Evolutionary conservation across 2,888 invertebrate genomes (phyloP), one percentile per base, ranked within the genome.

Genomic region (Pardosa pseudoannulata): DNA sequence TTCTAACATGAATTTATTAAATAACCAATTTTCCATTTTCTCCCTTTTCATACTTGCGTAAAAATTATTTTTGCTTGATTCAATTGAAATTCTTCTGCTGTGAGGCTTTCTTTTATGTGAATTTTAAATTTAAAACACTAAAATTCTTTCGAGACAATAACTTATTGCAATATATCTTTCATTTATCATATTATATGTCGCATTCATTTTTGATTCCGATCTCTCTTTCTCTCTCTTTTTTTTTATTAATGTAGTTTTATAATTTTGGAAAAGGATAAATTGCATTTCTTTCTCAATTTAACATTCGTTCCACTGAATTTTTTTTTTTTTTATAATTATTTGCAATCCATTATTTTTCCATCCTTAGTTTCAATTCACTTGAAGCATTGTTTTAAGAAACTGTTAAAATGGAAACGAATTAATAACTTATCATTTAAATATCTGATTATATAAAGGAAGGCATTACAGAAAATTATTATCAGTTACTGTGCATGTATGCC

Each of bases 1-100:
- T 56, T 56, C 56, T 56, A 23, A 56, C 23, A 56, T 36, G 36
- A 36, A 36, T 23, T 56, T 56, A 56, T 56, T 56, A 56, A 56
- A 56, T 56, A 56, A 56, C 56, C 56, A 46, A 46, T 46, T 46
- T 46, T 46, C 41, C 16, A 13, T 46, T 46, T 23, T 23, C 56
- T 56, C 23, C 23, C 23, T 56, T 56, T 56, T 11, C 56, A 6
- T 23, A 16, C 56, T 19, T 46, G 41, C 41, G 19, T 5, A 56
- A 56, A 23, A 23, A 23, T 56, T 56, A 56, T 56, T 56, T 56
- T 56, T 16, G n/a, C 56, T 2, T 23, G 23, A 56, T 23, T 56
- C 56, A 56, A 56, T 56, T 19, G 56, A 56, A 56, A 56, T 56
- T 23, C 56, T 23, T 19, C 23, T 23, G 19, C 41, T 46, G 16